A percentile compares a stretch with the other conserved stretches of the same genome.
phyloP scores from a whole-genome alignment of 2,113 vertebrate species.

The Toxotes chatareus region DNA sequence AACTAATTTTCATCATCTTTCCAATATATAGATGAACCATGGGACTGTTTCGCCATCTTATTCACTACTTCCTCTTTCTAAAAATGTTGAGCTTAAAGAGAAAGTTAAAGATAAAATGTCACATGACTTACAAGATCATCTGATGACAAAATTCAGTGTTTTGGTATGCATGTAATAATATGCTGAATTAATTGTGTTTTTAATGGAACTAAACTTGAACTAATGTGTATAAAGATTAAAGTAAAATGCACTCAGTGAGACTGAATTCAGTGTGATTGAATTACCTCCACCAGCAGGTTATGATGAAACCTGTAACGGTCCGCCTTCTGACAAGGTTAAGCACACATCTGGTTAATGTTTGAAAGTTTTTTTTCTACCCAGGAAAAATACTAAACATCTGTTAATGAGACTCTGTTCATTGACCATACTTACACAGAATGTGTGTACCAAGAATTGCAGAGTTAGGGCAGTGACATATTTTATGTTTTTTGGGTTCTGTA shows the following conservation, averaged over 20 bases:
- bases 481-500: neutral
- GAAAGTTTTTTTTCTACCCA: neutral
- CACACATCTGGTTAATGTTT: constrained; percentile 32
- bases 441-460: neutral
- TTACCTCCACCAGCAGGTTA: neutral
- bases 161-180: too few species aligned
- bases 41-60: constrained; percentile 27
- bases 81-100: neutral
- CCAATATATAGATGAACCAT: constrained; percentile 35
- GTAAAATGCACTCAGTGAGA: neutral
- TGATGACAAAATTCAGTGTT: neutral
- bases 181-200: too few species aligned
- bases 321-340: neutral
- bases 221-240: neutral
- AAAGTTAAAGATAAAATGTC: neutral
- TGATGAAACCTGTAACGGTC: neutral
- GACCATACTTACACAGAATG: neutral
- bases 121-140: constrained; percentile 10
- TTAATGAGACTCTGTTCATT: neutral
- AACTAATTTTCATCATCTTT: neutral
- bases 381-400: neutral
- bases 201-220: too few species aligned
- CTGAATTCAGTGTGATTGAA: neutral
- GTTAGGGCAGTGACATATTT: too few species aligned
- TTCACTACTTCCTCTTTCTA: constrained; percentile 62